These are phyloP conservation scores for Scrobipalpa atriplicella DNA, from an alignment of 2,888 invertebrate genomes.

Conservation along the genomic window DNA sequence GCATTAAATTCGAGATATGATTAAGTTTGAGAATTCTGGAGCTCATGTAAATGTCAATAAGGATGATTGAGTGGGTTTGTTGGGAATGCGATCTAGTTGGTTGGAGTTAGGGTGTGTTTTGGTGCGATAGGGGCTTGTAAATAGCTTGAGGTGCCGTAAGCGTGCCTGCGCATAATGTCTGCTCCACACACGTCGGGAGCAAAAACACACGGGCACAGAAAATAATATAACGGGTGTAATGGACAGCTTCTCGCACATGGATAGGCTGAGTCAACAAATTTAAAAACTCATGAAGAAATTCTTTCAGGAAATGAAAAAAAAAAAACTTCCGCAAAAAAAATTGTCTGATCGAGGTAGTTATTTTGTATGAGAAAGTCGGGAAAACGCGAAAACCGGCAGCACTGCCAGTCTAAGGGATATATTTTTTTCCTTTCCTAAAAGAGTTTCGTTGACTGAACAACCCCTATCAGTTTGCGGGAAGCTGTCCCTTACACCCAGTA, in stretches of 20 bases:
- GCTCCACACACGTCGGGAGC: conserved; percentile 58
- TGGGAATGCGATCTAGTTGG: conserved; percentile 37
- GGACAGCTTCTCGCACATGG: background rate
- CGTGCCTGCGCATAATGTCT: conserved; percentile 80
- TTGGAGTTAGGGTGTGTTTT: conserved; percentile 44
- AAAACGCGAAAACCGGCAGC: too few relatives aligned
- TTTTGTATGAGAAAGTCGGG: too few relatives aligned
- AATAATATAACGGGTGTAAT: background rate
- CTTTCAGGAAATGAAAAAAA: background rate
- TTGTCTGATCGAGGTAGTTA: too few relatives aligned
- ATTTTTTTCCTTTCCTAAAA: too few relatives aligned
- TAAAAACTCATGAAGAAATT: background rate
- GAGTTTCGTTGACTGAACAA: too few relatives aligned
- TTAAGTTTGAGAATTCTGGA: conserved; percentile 33
- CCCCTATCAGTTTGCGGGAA: too few relatives aligned
- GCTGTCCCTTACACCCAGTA: too few relatives aligned
- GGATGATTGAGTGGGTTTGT: conserved; percentile 31
- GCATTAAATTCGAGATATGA: conserved; percentile 35
- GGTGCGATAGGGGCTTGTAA: conserved; percentile 40
- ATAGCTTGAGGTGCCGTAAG: conserved; percentile 50
- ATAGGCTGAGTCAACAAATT: background rate
- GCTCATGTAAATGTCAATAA: conserved; percentile 30
- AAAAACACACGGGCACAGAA: background rate
- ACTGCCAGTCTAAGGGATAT: too few relatives aligned
- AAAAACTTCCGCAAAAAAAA: too few relatives aligned